These are phyloP conservation scores for Euthynnus affinis DNA, from an alignment of 2,797 vertebrate genomes.

Conservation along the genomic window DNA sequence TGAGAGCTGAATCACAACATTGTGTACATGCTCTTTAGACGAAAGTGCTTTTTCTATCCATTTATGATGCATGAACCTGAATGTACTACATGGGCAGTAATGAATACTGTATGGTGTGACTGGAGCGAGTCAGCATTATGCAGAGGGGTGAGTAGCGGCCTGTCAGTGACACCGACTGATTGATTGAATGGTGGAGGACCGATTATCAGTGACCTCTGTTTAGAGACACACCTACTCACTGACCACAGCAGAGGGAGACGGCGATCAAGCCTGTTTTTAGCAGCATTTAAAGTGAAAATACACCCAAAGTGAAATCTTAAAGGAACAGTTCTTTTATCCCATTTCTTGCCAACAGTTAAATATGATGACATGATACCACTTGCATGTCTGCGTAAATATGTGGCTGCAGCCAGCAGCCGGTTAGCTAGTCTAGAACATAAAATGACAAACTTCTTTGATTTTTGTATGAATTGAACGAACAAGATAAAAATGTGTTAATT, in stretches of 20 bases:
- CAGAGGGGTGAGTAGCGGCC: neutral
- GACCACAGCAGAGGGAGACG: neutral
- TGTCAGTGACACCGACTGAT: slow-evolving; percentile 52
- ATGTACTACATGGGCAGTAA: slow-evolving; percentile 27
- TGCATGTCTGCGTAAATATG: neutral
- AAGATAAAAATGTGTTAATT: too few species aligned
- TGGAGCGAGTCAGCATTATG: slow-evolving; percentile 10
- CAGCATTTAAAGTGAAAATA: slow-evolving; percentile 4
- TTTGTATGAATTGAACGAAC: too few species aligned
- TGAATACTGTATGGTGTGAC: slow-evolving; percentile 54
- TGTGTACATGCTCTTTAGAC: slow-evolving; percentile 1
- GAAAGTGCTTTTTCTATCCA: slow-evolving; percentile 40
- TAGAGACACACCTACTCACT: slow-evolving; percentile 29
- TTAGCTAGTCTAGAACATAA: neutral
- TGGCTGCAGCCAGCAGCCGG: neutral
- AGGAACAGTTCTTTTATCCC: neutral
- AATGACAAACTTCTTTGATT: too few species aligned
- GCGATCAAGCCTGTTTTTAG: slow-evolving; percentile 1
- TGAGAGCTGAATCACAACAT: slow-evolving; percentile 5
- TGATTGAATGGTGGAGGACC: slow-evolving; percentile 25
- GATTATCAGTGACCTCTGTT: slow-evolving; percentile 31
- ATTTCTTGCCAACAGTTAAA: neutral
- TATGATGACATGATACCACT: neutral
- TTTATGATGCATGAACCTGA: slow-evolving; percentile 55
- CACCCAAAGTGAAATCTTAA: neutral